phyloP scores from a whole-genome alignment of 2,113 vertebrate species.

The Arizona elegans region DNA sequence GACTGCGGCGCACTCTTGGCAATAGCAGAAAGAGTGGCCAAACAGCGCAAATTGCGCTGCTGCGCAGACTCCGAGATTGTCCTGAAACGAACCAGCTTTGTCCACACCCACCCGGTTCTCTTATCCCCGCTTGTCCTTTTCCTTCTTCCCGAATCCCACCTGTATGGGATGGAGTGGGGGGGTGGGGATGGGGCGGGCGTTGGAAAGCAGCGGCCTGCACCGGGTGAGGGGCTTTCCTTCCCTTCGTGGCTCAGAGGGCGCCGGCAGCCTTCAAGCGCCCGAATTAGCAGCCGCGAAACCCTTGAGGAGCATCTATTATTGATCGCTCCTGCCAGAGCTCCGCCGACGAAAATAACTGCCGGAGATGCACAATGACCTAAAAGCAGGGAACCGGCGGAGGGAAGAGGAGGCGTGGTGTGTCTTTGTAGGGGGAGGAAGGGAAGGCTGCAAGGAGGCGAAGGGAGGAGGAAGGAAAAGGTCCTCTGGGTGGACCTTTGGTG shows the following conservation, averaged over 20 bases:
- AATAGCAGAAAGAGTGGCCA: neutral
- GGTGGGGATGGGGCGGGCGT: fast-evolving
- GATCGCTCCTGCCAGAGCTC: constrained; percentile 70
- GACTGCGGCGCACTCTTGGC: neutral
- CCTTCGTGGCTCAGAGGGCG: constrained; percentile 8
- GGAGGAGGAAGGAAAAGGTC: neutral
- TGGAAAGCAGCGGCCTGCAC: neutral
- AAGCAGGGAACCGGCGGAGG: constrained; percentile 47
- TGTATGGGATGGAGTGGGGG: neutral
- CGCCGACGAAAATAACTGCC: constrained; percentile 70
- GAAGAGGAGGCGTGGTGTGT: neutral
- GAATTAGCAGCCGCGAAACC: constrained; percentile 60
- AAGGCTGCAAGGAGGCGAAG: neutral
- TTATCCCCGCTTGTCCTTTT: neutral
- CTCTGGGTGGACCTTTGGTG: too few species aligned
- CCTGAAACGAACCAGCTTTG: neutral
- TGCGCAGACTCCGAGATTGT: neutral
- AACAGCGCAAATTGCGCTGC: neutral
- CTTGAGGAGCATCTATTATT: constrained; percentile 77
- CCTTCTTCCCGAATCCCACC: neutral
- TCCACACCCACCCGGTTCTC: neutral
- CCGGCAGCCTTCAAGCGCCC: constrained; percentile 23
- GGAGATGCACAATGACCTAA: constrained; percentile 74
- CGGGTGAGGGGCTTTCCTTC: neutral
- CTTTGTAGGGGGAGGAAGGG: neutral